Conservation (phyloP, 1,140 invertebrate species). For the Cardiocondyla obscurior region DNA sequence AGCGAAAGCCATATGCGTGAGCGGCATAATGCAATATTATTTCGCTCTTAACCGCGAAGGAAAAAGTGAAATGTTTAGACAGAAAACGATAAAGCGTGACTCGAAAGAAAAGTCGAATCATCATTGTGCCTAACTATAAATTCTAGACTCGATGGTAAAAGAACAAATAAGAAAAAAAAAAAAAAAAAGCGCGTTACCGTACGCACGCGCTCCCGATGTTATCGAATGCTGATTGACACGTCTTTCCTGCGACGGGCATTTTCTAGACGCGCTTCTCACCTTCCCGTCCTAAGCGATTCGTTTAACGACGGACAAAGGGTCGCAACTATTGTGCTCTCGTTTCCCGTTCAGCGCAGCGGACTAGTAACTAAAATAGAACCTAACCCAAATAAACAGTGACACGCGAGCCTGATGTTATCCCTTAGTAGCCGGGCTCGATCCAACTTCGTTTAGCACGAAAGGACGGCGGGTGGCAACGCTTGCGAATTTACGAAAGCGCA, state of each 20-base stretch:
- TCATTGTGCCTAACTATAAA: slow-evolving; percentile 7
- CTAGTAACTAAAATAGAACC: slow-evolving; percentile 59
- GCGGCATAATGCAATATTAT: not conserved
- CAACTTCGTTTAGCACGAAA: slow-evolving; percentile 59
- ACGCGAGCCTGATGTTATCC: slow-evolving; percentile 73
- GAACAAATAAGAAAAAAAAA: too few relatives aligned
- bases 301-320: slow-evolving; percentile 41
- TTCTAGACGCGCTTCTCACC: slow-evolving; percentile 24
- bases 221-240: slow-evolving; percentile 40
- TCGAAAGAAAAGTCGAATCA: not conserved
- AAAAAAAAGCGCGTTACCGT: not conserved
- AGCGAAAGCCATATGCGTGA: not conserved
- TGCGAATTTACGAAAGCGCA: slow-evolving; percentile 28
- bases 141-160: too few relatives aligned
- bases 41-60: not conserved
- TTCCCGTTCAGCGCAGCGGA: slow-evolving; percentile 24
- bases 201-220: not conserved
- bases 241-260: not conserved
- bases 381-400: slow-evolving; percentile 70
- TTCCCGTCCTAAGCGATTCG: slow-evolving; percentile 30
- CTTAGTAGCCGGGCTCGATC: slow-evolving; percentile 3
- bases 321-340: slow-evolving; percentile 40
- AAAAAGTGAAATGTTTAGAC: not conserved
- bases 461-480: not conserved
- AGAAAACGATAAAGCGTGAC: not conserved